These are phyloP conservation scores for Microcebus jonahi DNA, from an alignment of 2,113 vertebrate species.

Conservation along the genomic window DNA sequence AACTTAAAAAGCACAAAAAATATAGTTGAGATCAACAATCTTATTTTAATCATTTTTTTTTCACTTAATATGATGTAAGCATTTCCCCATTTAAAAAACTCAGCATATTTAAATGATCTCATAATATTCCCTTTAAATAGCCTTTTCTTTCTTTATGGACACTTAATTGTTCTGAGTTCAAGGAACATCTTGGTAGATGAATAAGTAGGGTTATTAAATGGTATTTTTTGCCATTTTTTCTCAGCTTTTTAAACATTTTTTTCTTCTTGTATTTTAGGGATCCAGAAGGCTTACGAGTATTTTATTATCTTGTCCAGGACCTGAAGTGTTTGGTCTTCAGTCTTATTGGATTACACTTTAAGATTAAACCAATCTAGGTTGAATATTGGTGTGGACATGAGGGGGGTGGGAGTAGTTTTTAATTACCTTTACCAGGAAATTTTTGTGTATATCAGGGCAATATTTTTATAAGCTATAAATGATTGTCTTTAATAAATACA, in stretches of 20 bases:
- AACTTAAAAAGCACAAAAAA: not conserved
- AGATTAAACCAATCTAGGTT: conserved; percentile 98
- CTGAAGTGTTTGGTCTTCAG: conserved; percentile 99
- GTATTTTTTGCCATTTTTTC: not conserved
- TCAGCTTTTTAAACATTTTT: conserved; percentile 26
- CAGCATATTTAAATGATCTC: conserved; percentile 30
- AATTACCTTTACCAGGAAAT: conserved; percentile 57
- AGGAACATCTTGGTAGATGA: not conserved
- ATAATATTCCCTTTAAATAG: conserved; percentile 30
- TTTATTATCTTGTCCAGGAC: conserved; percentile 99
- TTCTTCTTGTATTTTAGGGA: conserved; percentile 88
- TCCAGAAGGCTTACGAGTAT: conserved; percentile 97
- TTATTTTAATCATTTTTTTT: conserved; percentile 23
- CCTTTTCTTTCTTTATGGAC: not conserved
- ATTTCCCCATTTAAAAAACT: conserved; percentile 25
- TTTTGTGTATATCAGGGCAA: conserved; percentile 82
- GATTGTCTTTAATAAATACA: conserved; percentile 83
- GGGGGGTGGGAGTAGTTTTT: conserved; percentile 52
- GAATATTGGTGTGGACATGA: conserved; percentile 70
- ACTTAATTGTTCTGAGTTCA: not conserved
- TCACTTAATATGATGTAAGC: not conserved
- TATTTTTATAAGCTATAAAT: conserved; percentile 78
- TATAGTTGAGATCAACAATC: not conserved
- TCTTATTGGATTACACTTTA: conserved; percentile 98
- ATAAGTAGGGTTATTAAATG: not conserved